Percentiles rank a stretch among this genome's conserved stretches.
phyloP scores from a whole-genome alignment of 2,888 invertebrate species.

The Lochmaea capreae region DNA sequence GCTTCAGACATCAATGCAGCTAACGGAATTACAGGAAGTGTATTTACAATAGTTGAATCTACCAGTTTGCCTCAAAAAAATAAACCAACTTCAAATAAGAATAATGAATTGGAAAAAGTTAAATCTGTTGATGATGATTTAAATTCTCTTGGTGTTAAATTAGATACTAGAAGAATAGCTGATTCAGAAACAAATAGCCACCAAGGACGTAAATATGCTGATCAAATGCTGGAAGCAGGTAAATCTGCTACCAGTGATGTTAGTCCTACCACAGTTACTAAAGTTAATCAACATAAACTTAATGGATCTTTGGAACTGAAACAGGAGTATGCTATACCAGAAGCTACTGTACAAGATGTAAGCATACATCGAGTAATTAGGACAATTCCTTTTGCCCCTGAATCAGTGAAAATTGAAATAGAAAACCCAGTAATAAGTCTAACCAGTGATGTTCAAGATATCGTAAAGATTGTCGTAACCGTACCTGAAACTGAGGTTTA shows the following conservation, averaged over 20 bases:
- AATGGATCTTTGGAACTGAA: neutral
- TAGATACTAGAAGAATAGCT: too few relatives aligned
- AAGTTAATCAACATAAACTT: too few relatives aligned
- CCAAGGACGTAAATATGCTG: neutral
- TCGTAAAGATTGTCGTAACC: constrained; percentile 18
- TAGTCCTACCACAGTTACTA: too few relatives aligned
- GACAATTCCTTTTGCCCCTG: constrained; percentile 5
- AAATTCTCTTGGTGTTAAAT: neutral
- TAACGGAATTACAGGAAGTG: constrained; percentile 63
- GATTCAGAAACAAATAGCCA: neutral
- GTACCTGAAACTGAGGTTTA: too few relatives aligned
- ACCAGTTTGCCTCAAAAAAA: constrained; percentile 60
- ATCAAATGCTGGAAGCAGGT: neutral
- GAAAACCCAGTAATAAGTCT: neutral
- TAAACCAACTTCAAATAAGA: neutral
- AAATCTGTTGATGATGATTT: neutral
- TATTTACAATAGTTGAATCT: constrained; percentile 60
- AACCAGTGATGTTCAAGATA: neutral
- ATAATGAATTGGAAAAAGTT: neutral
- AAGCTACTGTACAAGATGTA: neutral
- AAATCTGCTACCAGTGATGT: neutral
- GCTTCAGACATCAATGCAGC: constrained; percentile 64
- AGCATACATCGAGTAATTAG: neutral
- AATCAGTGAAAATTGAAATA: constrained; percentile 6
- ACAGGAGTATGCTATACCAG: neutral